Percentiles rank a stretch among this genome's conserved stretches.
Conservation (phyloP, 2,888 invertebrate genomes). For the Dermolepida albohirtum region DNA sequence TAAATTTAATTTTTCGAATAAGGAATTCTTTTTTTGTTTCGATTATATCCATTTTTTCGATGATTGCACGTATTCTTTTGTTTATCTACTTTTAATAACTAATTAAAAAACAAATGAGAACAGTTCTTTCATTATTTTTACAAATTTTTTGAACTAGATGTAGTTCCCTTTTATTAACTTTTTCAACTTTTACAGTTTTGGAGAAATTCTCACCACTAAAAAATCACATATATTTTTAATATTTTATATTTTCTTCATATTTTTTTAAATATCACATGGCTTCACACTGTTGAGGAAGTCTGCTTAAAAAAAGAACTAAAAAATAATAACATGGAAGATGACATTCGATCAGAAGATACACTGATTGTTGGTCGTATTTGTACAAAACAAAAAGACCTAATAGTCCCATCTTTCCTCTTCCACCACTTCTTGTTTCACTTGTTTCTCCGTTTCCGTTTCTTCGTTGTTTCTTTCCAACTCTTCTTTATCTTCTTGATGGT, state of each 20-base stretch:
- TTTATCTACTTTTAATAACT: constrained; percentile 16
- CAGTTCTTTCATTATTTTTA: neutral
- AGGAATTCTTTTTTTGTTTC: constrained; percentile 52
- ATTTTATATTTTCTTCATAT: constrained; percentile 40
- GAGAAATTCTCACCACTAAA: constrained; percentile 27
- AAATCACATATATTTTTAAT: constrained; percentile 41
- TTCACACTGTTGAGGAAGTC: constrained; percentile 27
- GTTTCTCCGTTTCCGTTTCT: constrained; percentile 52
- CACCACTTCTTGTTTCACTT: constrained; percentile 55
- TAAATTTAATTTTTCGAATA: constrained; percentile 28
- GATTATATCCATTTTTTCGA: constrained; percentile 46
- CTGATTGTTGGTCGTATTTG: constrained; percentile 17
- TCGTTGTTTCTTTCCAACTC: constrained; percentile 49
- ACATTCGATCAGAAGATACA: constrained; percentile 8
- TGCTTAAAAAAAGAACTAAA: neutral
- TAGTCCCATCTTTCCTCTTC: constrained; percentile 76
- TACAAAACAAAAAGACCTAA: constrained; percentile 54
- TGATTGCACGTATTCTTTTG: constrained; percentile 51
- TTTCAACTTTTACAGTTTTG: constrained; percentile 21
- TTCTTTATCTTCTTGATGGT: constrained; percentile 49
- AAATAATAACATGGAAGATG: constrained; percentile 17
- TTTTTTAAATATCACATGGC: constrained; percentile 40
- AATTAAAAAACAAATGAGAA: constrained; percentile 23
- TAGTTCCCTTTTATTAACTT: constrained; percentile 9
- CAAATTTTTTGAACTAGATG: constrained; percentile 1